These are phyloP conservation scores for Julus scandinavius DNA, from an alignment of 2,888 invertebrate species.

Conservation along the genomic window DNA sequence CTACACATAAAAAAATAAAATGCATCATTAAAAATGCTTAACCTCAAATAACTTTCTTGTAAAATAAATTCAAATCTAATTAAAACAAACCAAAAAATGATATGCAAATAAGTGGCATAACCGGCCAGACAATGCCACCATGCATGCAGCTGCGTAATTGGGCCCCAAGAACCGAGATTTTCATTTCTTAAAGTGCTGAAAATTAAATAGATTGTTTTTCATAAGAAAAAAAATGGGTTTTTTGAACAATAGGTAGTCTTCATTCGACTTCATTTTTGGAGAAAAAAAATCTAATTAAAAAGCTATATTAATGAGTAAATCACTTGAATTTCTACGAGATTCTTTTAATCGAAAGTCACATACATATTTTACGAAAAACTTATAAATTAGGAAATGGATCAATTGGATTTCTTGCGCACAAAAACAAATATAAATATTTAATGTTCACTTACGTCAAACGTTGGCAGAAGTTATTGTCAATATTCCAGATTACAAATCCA, in stretches of 20 bases:
- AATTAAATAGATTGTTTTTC: neutral
- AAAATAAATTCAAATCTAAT: neutral
- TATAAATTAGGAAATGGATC: neutral
- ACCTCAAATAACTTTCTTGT: neutral
- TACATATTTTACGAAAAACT: neutral
- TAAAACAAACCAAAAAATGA: slow-evolving; percentile 62
- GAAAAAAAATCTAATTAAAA: neutral
- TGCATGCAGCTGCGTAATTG: slow-evolving; percentile 67
- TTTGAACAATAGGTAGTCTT: neutral
- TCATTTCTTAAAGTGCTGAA: slow-evolving; percentile 60
- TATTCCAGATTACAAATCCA: slow-evolving; percentile 68
- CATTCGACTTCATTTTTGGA: neutral
- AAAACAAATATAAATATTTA: neutral
- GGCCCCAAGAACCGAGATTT: slow-evolving; percentile 62
- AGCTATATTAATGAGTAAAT: neutral
- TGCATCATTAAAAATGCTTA: neutral
- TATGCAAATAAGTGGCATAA: slow-evolving; percentile 66
- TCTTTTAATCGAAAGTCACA: neutral
- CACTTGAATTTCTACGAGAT: neutral
- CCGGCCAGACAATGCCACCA: slow-evolving; percentile 69
- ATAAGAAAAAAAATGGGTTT: neutral
- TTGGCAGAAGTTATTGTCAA: slow-evolving; percentile 67
- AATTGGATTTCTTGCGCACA: neutral
- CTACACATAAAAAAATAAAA: slow-evolving; percentile 16
- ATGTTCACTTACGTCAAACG: slow-evolving; percentile 62